Conservation (phyloP, 2,888 invertebrate genomes). For the Sicus ferrugineus region DNA sequence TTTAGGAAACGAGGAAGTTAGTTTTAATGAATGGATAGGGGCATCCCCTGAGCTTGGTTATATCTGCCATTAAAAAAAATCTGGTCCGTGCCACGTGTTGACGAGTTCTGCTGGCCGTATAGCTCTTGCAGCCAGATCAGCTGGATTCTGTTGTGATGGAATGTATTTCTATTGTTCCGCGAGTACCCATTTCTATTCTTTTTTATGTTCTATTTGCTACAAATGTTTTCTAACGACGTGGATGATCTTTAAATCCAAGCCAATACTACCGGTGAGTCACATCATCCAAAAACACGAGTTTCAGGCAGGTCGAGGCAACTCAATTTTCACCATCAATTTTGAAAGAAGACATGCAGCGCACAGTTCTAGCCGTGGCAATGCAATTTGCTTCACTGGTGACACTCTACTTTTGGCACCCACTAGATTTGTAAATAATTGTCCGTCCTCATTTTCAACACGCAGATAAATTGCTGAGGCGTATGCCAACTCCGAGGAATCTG, state of each 20-base stretch:
- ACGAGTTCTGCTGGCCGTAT: too few species aligned
- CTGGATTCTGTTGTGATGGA: slow-evolving; percentile 29
- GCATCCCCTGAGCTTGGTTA: too few species aligned
- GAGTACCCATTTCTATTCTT: slow-evolving; percentile 26
- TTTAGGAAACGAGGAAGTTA: not conserved
- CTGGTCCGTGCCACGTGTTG: not conserved
- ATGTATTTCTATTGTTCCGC: slow-evolving; percentile 27
- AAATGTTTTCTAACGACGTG: slow-evolving; percentile 33
- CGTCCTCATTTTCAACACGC: slow-evolving; percentile 7
- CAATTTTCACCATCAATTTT: slow-evolving; percentile 18
- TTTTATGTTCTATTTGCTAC: slow-evolving; percentile 35
- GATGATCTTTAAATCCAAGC: slow-evolving; percentile 29
- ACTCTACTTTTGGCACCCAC: slow-evolving; percentile 33
- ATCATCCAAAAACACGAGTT: slow-evolving; percentile 15
- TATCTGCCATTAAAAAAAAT: too few species aligned
- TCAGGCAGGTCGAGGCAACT: not conserved
- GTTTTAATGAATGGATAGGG: too few species aligned
- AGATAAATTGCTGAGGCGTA: slow-evolving; percentile 32
- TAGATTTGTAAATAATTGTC: slow-evolving; percentile 9
- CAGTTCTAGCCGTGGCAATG: slow-evolving; percentile 33
- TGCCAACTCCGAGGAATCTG: slow-evolving; percentile 27
- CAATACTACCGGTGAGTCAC: slow-evolving; percentile 34
- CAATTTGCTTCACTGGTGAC: slow-evolving; percentile 30
- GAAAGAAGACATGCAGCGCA: slow-evolving; percentile 33
- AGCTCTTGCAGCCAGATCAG: too few species aligned